These are phyloP conservation scores for Orthonychiurus folsomi DNA, from an alignment of 2,888 invertebrate genomes.

Conservation along the genomic window DNA sequence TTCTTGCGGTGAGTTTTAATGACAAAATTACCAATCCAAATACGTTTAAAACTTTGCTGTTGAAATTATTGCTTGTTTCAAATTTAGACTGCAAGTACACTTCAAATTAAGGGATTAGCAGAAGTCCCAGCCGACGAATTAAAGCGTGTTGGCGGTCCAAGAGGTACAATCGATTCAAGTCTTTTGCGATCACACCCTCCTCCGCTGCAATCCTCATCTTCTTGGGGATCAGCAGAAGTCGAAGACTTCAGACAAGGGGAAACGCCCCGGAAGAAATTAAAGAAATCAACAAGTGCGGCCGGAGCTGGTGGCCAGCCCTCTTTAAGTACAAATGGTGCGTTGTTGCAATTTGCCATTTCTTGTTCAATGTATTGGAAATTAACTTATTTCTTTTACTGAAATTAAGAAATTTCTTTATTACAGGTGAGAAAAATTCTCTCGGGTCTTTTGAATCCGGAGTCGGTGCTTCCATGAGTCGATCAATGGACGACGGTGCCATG, in stretches of 20 bases:
- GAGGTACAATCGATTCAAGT: background rate
- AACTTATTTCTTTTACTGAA: too few relatives aligned
- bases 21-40: background rate
- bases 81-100: slow-evolving; percentile 69
- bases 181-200: slow-evolving; percentile 20
- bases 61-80: background rate
- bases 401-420: background rate
- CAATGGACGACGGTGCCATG: slow-evolving; percentile 34
- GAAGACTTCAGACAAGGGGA: slow-evolving; percentile 16
- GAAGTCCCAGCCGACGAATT: slow-evolving; percentile 59
- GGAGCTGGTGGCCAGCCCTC: slow-evolving; percentile 28
- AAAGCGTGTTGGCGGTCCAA: slow-evolving; percentile 32
- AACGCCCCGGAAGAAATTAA: slow-evolving; percentile 38
- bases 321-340: slow-evolving; percentile 38
- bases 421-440: slow-evolving; percentile 18
- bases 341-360: too few relatives aligned
- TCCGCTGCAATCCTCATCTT: slow-evolving; percentile 27
- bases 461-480: slow-evolving; percentile 39
- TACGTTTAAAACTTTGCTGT: slow-evolving; percentile 4
- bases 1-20: slow-evolving; percentile 47
- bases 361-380: too few relatives aligned
- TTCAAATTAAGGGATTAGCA: slow-evolving; percentile 79
- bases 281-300: slow-evolving; percentile 37
- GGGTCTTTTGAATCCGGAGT: slow-evolving; percentile 39
- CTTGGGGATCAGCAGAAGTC: slow-evolving; percentile 29